Conservation (phyloP, 2,888 invertebrate genomes). For the Falcaria lacertinaria region DNA sequence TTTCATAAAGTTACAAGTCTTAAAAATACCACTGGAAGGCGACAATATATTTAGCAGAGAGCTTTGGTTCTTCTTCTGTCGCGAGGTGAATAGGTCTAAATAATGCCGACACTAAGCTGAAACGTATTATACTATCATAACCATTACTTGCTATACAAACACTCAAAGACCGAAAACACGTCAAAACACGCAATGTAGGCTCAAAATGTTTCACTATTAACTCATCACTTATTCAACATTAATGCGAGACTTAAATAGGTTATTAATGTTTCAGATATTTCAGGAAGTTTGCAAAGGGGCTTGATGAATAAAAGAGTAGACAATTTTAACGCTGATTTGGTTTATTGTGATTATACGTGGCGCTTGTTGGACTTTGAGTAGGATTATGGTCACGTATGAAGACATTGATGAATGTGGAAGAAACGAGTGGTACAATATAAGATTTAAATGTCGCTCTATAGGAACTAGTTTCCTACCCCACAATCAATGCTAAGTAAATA, state of each 20-base stretch:
- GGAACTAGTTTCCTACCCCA: no score
- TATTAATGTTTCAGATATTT: not conserved
- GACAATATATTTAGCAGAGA: no score
- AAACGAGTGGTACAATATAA: no score
- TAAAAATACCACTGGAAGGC: no score
- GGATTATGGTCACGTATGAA: no score
- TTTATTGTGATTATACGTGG: not conserved
- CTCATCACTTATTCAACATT: not conserved
- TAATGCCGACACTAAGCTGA: conserved; percentile 1
- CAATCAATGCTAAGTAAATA: no score
- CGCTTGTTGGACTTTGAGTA: no score
- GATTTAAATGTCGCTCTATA: no score
- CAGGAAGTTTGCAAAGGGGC: not conserved
- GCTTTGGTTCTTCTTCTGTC: no score
- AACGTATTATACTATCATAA: not conserved
- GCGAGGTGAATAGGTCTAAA: not conserved
- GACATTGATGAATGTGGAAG: no score
- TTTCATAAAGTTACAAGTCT: no score
- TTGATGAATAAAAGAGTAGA: conserved; percentile 6
- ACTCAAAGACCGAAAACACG: not conserved
- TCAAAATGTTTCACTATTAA: not conserved
- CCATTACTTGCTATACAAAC: not conserved
- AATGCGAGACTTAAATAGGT: not conserved
- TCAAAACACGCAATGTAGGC: not conserved
- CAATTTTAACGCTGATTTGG: not conserved